phyloP scores from a whole-genome alignment of 2,113 vertebrate genomes.

The Sylvia atricapilla region DNA sequence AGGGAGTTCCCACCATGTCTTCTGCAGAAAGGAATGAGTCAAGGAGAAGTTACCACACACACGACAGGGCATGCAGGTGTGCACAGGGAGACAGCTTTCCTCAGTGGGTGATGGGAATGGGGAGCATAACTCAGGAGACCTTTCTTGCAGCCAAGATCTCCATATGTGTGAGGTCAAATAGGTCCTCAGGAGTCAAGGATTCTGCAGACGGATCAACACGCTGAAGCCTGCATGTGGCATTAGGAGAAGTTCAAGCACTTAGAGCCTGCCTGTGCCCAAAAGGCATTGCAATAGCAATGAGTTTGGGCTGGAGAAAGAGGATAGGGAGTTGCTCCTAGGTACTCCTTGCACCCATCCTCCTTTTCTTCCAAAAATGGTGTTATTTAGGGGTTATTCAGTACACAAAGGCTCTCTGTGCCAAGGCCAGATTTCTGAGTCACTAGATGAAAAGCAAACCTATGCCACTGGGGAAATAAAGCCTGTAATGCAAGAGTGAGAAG shows the following conservation, averaged over 20 bases:
- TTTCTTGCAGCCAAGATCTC: not conserved
- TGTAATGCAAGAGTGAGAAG: not conserved
- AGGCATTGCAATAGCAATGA: fast-evolving
- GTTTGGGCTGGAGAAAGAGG: not conserved
- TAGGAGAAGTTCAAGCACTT: not conserved
- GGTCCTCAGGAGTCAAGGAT: not conserved
- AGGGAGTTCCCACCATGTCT: not conserved
- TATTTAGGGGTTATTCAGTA: not conserved
- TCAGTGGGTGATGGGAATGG: not conserved
- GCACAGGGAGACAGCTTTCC: not conserved
- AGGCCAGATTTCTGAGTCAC: not conserved
- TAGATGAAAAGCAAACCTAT: not conserved
- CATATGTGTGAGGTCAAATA: fast-evolving
- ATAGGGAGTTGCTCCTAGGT: not conserved
- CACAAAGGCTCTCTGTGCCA: not conserved
- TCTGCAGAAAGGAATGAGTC: not conserved
- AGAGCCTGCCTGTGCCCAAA: not conserved
- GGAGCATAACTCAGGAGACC: not conserved
- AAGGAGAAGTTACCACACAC: not conserved
- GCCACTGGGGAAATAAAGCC: not conserved
- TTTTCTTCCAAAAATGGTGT: not conserved
- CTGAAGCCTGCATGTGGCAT: not conserved
- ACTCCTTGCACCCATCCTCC: not conserved
- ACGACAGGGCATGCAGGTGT: fast-evolving
- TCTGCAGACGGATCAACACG: fast-evolving